These are phyloP conservation scores for Nasonia giraulti DNA, from an alignment of 1,140 invertebrate species.

Conservation along the genomic window DNA sequence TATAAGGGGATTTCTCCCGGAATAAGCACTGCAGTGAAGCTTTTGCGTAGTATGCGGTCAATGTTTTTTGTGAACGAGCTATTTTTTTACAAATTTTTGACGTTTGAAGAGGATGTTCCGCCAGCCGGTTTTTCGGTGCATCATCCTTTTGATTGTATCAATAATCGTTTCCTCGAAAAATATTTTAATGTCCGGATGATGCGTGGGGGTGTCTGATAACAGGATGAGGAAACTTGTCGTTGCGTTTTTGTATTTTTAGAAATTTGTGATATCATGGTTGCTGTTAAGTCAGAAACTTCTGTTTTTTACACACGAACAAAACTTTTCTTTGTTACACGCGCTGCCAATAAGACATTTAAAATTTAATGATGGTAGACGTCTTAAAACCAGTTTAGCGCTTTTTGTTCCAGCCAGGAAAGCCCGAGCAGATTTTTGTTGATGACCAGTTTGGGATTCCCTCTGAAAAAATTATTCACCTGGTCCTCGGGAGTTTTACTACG, in stretches of 20 bases:
- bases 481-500: too few species aligned
- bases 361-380: too few species aligned
- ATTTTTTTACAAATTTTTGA: neutral
- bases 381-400: too few species aligned
- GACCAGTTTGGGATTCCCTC: too few species aligned
- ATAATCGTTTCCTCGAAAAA: neutral
- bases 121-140: neutral
- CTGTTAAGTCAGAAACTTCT: too few species aligned
- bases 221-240: neutral
- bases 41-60: neutral
- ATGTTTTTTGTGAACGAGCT: neutral
- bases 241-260: neutral
- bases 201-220: neutral
- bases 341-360: too few species aligned
- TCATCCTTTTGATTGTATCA: neutral
- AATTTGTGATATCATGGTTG: neutral
- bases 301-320: too few species aligned
- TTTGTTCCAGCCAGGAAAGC: too few species aligned
- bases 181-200: neutral
- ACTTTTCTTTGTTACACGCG: too few species aligned
- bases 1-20: neutral
- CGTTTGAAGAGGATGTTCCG: neutral
- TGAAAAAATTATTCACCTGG: too few species aligned
- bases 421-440: too few species aligned
- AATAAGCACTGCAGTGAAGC: too few species aligned